A percentile compares a stretch with the other conserved stretches of the same genome.
phyloP scores from a whole-genome alignment of 2,888 invertebrate genomes.

The Epicampocera succincta region DNA sequence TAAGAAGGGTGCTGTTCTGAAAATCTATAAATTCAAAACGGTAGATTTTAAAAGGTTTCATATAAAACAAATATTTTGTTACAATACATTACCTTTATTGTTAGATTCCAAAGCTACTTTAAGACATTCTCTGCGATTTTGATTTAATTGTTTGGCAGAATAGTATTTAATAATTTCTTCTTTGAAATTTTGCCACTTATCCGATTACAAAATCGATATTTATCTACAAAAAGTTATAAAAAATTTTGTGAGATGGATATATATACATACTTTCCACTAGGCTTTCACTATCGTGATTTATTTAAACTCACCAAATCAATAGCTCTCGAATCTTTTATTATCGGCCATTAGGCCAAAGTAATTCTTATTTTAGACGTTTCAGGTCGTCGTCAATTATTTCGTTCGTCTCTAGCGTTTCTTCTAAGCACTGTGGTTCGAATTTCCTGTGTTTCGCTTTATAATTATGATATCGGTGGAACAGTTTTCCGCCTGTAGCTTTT shows the following conservation, averaged over 20 bases:
- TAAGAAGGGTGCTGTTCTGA: constrained; percentile 32
- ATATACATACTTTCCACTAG: neutral
- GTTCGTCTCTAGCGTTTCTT: no score
- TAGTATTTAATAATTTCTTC: constrained; percentile 16
- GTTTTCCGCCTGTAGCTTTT: no score
- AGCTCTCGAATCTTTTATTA: constrained; percentile 27
- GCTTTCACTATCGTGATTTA: neutral
- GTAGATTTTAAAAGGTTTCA: neutral
- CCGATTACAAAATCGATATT: constrained; percentile 26
- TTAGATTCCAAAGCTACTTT: constrained; percentile 7
- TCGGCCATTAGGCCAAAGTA: constrained; percentile 29
- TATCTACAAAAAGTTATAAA: constrained; percentile 19
- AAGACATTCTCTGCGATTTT: neutral
- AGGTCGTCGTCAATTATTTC: no score
- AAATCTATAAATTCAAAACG: constrained; percentile 38
- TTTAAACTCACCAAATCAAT: constrained; percentile 35
- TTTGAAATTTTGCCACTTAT: constrained; percentile 14
- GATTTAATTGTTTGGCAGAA: neutral
- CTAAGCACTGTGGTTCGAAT: no score
- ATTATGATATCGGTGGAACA: no score
- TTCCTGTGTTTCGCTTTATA: no score
- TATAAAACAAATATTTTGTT: no score
- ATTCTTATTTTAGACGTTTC: no score
- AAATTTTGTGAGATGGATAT: no score
- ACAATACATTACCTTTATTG: constrained; percentile 31